Evolutionary conservation across 2,797 vertebrate species (phyloP).

Genomic region (Onychomys leucogaster): DNA sequence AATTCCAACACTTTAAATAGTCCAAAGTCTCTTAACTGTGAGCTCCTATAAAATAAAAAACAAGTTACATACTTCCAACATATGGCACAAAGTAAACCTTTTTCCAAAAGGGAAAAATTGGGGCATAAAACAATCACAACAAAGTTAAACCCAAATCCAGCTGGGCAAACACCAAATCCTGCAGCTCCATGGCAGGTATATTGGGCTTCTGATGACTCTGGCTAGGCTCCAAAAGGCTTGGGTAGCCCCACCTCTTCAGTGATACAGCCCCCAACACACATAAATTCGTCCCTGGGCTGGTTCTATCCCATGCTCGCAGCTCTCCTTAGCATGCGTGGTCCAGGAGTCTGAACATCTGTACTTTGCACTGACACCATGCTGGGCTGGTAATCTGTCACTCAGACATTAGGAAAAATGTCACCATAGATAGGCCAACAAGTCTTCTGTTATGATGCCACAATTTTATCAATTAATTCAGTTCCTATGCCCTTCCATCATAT

Average conservation of each 20-base stretch:
- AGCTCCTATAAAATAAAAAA: not conserved
- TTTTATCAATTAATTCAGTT: not conserved
- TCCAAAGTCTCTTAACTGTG: not conserved
- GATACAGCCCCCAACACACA: not conserved
- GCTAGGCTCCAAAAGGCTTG: not conserved
- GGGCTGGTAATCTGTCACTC: not conserved
- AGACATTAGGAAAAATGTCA: too few relatives aligned
- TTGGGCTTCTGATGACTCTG: not conserved
- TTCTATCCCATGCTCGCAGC: not conserved
- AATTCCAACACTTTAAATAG: not conserved
- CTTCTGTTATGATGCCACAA: not conserved
- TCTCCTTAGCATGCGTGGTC: not conserved
- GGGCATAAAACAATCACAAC: not conserved
- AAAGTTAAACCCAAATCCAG: not conserved
- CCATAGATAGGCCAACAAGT: not conserved
- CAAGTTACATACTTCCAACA: not conserved
- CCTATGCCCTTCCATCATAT: too few relatives aligned
- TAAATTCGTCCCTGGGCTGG: not conserved
- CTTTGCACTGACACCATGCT: not conserved
- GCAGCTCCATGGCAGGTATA: not conserved
- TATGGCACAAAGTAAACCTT: not conserved
- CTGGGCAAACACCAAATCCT: not conserved
- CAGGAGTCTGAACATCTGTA: not conserved
- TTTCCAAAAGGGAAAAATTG: not conserved
- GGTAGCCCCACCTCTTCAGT: not conserved